phyloP scores from a whole-genome alignment of 2,888 invertebrate genomes.

The Hybos culiciformis region DNA sequence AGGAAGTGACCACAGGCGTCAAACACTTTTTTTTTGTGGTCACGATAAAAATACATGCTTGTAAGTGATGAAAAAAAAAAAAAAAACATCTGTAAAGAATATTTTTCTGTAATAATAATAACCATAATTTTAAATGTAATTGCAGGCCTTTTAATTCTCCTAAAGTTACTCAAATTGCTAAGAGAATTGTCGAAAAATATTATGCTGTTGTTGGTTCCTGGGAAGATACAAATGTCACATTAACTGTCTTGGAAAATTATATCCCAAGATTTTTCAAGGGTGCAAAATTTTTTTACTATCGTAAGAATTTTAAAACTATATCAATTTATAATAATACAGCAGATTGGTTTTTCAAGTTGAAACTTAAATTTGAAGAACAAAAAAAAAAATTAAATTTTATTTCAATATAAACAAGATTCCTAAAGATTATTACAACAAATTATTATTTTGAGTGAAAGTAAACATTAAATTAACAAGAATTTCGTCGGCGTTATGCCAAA shows the following conservation, averaged over 20 bases:
- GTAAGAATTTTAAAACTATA: too few relatives aligned
- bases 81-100: background rate
- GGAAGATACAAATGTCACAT: conserved; percentile 65
- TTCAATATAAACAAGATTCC: too few relatives aligned
- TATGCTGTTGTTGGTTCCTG: conserved; percentile 73
- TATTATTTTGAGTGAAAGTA: too few relatives aligned
- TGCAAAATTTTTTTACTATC: conserved; percentile 56
- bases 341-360: too few relatives aligned
- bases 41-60: conserved; percentile 41
- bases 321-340: too few relatives aligned
- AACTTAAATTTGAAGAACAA: too few relatives aligned
- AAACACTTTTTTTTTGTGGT: conserved; percentile 75
- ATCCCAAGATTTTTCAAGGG: conserved; percentile 64
- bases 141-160: conserved; percentile 63
- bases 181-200: conserved; percentile 64
- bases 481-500: too few relatives aligned
- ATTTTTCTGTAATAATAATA: background rate
- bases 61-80: conserved; percentile 12
- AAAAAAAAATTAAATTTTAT: too few relatives aligned
- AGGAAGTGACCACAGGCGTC: conserved; percentile 67
- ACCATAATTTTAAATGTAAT: background rate
- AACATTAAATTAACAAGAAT: too few relatives aligned
- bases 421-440: too few relatives aligned
- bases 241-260: conserved; percentile 62
- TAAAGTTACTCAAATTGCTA: conserved; percentile 62